A percentile compares a stretch with the other conserved stretches of the same genome.
These are phyloP conservation scores for Chrysolina oricalcia DNA, from an alignment of 2,888 invertebrate species.

Conservation along the genomic window DNA sequence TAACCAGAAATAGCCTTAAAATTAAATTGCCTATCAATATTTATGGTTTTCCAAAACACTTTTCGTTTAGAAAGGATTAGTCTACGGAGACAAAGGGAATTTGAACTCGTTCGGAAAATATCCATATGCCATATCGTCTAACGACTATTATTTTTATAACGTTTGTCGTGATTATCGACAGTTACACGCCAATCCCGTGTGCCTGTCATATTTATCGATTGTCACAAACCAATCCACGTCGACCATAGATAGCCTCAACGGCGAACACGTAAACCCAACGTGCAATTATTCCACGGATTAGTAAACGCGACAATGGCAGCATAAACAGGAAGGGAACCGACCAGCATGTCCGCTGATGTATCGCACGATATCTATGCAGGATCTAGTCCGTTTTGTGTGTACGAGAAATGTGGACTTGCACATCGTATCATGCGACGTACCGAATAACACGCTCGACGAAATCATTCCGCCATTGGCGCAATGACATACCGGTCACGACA, in stretches of 20 bases:
- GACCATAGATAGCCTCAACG: not conserved
- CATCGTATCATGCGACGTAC: conserved; percentile 62
- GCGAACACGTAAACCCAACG: conserved; percentile 27
- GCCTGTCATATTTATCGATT: conserved; percentile 14
- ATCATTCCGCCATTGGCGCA: conserved; percentile 55
- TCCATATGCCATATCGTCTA: too few species aligned
- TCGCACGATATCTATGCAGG: conserved; percentile 54
- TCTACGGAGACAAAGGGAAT: too few species aligned
- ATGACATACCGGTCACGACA: conserved; percentile 60
- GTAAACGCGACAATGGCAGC: conserved; percentile 53
- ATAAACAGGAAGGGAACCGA: conserved; percentile 58
- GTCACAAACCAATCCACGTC: not conserved
- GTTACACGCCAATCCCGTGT: not conserved
- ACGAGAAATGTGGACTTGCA: conserved; percentile 58
- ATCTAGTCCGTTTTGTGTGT: conserved; percentile 59
- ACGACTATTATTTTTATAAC: not conserved
- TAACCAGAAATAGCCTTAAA: too few species aligned
- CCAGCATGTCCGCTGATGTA: conserved; percentile 56
- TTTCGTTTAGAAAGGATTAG: too few species aligned
- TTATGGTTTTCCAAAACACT: too few species aligned
- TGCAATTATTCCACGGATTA: conserved; percentile 55
- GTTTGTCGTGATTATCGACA: not conserved
- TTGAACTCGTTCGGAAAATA: too few species aligned
- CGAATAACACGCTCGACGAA: conserved; percentile 60
- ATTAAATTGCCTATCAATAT: too few species aligned